These are phyloP conservation scores for Heteronetta atricapilla DNA, from an alignment of 2,113 vertebrate species.

Conservation along the genomic window DNA sequence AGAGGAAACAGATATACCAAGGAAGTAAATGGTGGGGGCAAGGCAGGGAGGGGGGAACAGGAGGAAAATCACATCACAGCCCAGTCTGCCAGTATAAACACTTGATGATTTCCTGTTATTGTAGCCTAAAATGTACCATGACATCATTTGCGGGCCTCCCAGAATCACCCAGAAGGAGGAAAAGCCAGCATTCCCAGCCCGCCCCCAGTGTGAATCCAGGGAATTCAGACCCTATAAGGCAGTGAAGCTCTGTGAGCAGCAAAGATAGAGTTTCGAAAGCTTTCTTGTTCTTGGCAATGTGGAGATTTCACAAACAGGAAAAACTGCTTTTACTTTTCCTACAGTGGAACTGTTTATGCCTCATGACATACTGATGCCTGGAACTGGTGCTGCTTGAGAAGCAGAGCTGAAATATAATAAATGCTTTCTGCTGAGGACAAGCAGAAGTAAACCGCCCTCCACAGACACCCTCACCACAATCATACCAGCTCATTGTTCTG, in stretches of 20 bases:
- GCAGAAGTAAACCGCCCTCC: not conserved
- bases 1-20: slow-evolving; percentile 80
- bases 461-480: not conserved
- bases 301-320: slow-evolving; percentile 72
- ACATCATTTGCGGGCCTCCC: slow-evolving; percentile 77
- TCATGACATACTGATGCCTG: slow-evolving; percentile 37
- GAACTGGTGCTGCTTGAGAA: not conserved
- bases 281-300: slow-evolving; percentile 57
- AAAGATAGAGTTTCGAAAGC: slow-evolving; percentile 41
- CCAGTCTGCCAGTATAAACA: slow-evolving; percentile 80
- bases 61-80: slow-evolving; percentile 74
- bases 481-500: not conserved
- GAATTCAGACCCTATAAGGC: slow-evolving; percentile 79
- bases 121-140: slow-evolving; percentile 79
- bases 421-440: not conserved
- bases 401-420: not conserved
- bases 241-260: slow-evolving; percentile 41
- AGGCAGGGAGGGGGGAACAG: slow-evolving; percentile 29
- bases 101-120: slow-evolving; percentile 85
- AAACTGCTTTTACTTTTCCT: slow-evolving; percentile 71
- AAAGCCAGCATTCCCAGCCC: slow-evolving; percentile 58
- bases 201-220: slow-evolving; percentile 9
- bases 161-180: slow-evolving; percentile 68
- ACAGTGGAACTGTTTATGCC: slow-evolving; percentile 36
- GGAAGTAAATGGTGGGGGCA: slow-evolving; percentile 70